Base-by-base conservation (phyloP, 2,888 invertebrate species). In the Drosophila birchii region DNA sequence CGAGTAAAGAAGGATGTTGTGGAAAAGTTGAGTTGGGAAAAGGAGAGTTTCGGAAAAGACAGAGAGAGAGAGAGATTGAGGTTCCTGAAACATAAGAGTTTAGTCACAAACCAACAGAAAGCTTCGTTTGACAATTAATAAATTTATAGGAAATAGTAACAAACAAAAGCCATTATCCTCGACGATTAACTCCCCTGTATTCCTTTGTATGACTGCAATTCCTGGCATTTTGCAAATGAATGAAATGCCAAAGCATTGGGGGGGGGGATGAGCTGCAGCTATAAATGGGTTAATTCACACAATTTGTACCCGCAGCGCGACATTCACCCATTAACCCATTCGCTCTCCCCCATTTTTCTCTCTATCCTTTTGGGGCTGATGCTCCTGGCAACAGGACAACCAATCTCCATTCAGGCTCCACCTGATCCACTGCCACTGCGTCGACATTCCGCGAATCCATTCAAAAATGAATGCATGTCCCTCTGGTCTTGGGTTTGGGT, bases 391-490 rank as follows among this genome's bases (percentile, higher is more conserved):
- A 34, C 34, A 38, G 45, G 63, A 64, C 64, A 64, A n/a, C 51
- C 66, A 51, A 51, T 58, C 70, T 29, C 57, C 68, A 68, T 69
- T 68, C 70, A 68, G 39, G 36, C 23, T 44, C 51, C 71, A 71
- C 71, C 71, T 69, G 49, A 70, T 69, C 71, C 71, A 71, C 69
- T 38, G 71, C 58, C 32, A 49, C 29, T 18, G 47, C 59, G 49
- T 69, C 36, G 34, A 54, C 67, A 54, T 70, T 49, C 69, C 56
- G 51, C 51, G 72, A 71, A 60, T 54, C 39, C 70, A 69, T 69
- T 69, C 69, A 51, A 59, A 59, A 58, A 71, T 69, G 59, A 71
- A 71, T 69, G 68, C 58, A 69, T 69, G 71, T 70, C 70, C 70
- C 39, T 38, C 6, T 34, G 34, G 11, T 12, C 11, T 41, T 29